Percentiles rank a stretch among this genome's conserved stretches.
Conservation (phyloP, 2,113 vertebrate genomes). For the Spermophilus dauricus region DNA sequence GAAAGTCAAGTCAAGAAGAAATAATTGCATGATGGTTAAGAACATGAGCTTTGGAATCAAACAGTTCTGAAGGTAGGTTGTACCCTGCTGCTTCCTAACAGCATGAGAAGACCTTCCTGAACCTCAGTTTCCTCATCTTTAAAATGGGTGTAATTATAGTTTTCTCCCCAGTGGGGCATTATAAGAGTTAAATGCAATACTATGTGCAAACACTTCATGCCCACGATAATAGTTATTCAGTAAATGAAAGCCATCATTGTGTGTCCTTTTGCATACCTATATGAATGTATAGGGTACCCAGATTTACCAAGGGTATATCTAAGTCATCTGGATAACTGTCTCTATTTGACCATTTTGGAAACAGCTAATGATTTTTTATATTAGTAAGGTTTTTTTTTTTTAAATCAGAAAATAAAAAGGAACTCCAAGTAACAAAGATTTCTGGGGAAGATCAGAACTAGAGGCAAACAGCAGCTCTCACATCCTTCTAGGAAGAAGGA, state of each 20-base stretch:
- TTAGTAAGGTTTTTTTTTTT: neutral
- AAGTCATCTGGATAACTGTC: neutral
- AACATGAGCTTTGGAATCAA: neutral
- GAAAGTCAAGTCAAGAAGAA: neutral
- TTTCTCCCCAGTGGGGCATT: neutral
- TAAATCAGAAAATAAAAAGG: neutral
- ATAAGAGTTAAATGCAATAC: neutral
- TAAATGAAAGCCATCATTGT: neutral
- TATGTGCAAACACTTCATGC: neutral
- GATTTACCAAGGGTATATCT: neutral
- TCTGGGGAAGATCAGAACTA: neutral
- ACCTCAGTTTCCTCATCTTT: neutral
- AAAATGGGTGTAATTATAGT: neutral
- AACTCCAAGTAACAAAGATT: neutral
- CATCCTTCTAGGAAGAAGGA: neutral
- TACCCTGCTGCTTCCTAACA: neutral
- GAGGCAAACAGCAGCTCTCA: neutral
- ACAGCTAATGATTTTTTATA: neutral
- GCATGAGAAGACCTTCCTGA: neutral
- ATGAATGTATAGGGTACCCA: neutral
- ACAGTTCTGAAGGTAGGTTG: neutral
- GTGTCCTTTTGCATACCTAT: neutral
- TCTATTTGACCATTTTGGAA: constrained; percentile 10
- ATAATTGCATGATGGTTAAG: neutral
- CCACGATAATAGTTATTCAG: neutral